Percentiles rank a stretch among this genome's conserved stretches.
phyloP scores from a whole-genome alignment of 2,797 vertebrate species.

The Oryzias sinensis region DNA sequence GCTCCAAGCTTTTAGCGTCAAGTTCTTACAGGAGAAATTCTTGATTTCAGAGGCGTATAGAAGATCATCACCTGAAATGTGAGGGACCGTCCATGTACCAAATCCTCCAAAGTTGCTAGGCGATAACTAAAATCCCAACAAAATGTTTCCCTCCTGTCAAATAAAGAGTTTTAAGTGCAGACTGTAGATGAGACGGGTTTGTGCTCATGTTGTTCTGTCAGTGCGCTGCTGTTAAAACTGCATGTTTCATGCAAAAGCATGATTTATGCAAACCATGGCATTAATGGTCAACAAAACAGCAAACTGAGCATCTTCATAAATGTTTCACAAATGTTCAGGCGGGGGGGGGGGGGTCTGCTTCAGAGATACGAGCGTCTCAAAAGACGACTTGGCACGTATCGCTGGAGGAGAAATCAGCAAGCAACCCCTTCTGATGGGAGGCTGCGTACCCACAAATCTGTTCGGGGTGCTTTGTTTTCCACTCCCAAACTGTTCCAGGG shows the following conservation, averaged over 20 bases:
- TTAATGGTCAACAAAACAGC: constrained; percentile 37
- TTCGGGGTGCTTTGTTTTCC: constrained; percentile 12
- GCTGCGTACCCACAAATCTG: constrained; percentile 18
- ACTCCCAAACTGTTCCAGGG: constrained; percentile 5
- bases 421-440: constrained; percentile 49
- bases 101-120: too few species aligned
- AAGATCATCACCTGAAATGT: too few species aligned
- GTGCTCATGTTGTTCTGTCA: background rate
- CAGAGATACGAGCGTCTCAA: constrained; percentile 29
- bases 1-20: too few species aligned
- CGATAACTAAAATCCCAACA: background rate
- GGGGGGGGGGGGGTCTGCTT: constrained; percentile 5
- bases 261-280: constrained; percentile 19
- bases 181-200: constrained; percentile 5
- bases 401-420: constrained; percentile 59
- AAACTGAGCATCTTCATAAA: constrained; percentile 38
- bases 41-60: too few species aligned
- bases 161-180: constrained; percentile 5
- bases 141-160: constrained; percentile 1
- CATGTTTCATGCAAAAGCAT: background rate
- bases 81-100: too few species aligned
- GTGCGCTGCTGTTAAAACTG: background rate
- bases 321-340: constrained; percentile 28
- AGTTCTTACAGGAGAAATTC: too few species aligned
- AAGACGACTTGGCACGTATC: constrained; percentile 41